Conservation (phyloP, 2,888 invertebrate species). For the Drosophila nr. fundita region DNA sequence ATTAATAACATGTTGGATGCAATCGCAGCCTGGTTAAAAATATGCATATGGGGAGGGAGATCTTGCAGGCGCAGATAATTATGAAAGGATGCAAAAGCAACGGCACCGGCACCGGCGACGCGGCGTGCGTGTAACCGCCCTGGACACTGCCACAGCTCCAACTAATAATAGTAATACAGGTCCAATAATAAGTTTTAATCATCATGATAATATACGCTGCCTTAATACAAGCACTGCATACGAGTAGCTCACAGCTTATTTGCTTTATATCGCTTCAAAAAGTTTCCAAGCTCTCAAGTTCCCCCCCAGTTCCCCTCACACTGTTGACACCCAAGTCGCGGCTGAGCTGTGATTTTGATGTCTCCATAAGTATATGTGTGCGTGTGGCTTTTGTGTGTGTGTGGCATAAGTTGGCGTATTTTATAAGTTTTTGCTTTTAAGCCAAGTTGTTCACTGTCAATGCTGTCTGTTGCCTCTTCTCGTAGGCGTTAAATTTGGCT, state of each 20-base stretch:
- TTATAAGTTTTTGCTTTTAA: slow-evolving; percentile 63
- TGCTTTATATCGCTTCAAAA: slow-evolving; percentile 32
- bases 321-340: slow-evolving; percentile 34
- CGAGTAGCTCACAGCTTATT: slow-evolving; percentile 43
- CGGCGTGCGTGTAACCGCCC: slow-evolving; percentile 73
- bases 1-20: slow-evolving; percentile 80
- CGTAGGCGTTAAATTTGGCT: slow-evolving; percentile 71
- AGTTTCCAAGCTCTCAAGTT: slow-evolving; percentile 13
- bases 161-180: slow-evolving; percentile 79
- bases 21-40: slow-evolving; percentile 77
- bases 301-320: background rate
- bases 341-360: slow-evolving; percentile 58
- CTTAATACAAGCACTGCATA: slow-evolving; percentile 51
- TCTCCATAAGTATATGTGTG: slow-evolving; percentile 67
- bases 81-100: slow-evolving; percentile 68
- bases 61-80: slow-evolving; percentile 44
- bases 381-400: slow-evolving; percentile 30
- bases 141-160: slow-evolving; percentile 39
- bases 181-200: slow-evolving; percentile 81
- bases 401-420: slow-evolving; percentile 54
- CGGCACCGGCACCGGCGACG: slow-evolving; percentile 39
- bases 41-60: slow-evolving; percentile 63
- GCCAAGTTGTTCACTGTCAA: slow-evolving; percentile 25
- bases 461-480: slow-evolving; percentile 15
- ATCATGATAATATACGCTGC: slow-evolving; percentile 76